A percentile compares a stretch with the other conserved stretches of the same genome.
Evolutionary conservation across 2,888 invertebrate genomes (phyloP).

Genomic region (Drymonia ruficornis): DNA sequence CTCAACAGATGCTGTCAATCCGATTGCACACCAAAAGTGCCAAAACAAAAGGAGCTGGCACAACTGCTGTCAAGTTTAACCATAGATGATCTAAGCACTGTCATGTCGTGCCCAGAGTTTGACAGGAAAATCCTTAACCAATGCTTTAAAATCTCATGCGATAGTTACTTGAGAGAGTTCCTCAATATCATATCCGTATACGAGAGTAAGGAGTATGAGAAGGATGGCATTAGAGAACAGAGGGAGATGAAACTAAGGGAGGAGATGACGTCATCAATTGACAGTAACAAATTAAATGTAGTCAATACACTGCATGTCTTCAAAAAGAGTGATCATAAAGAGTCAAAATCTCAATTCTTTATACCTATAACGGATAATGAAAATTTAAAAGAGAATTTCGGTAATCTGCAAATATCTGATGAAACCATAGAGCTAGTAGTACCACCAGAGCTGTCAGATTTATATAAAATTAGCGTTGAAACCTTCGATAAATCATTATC

Average conservation of each 20-base stretch:
- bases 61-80: slow-evolving; percentile 61
- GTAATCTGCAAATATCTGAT: slow-evolving; percentile 68
- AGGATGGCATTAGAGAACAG: slow-evolving; percentile 59
- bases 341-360: slow-evolving; percentile 80
- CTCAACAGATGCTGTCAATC: slow-evolving; percentile 70
- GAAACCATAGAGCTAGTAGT: slow-evolving; percentile 64
- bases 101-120: slow-evolving; percentile 78
- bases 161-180: slow-evolving; percentile 74
- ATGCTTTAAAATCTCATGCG: slow-evolving; percentile 79
- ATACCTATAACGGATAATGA: slow-evolving; percentile 71
- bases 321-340: slow-evolving; percentile 72
- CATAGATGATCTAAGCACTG: slow-evolving; percentile 67
- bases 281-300: slow-evolving; percentile 74
- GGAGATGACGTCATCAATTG: slow-evolving; percentile 69
- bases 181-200: slow-evolving; percentile 58
- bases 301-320: slow-evolving; percentile 73
- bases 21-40: slow-evolving; percentile 53
- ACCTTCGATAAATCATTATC: slow-evolving; percentile 69
- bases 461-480: slow-evolving; percentile 59
- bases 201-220: slow-evolving; percentile 69
- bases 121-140: slow-evolving; percentile 79
- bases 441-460: slow-evolving; percentile 66
- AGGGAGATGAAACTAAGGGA: slow-evolving; percentile 58
- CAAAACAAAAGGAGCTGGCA: slow-evolving; percentile 67
- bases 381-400: slow-evolving; percentile 64